Evolutionary conservation across 2,113 vertebrate species (phyloP).

Genomic region (Pluvialis apricaria): DNA sequence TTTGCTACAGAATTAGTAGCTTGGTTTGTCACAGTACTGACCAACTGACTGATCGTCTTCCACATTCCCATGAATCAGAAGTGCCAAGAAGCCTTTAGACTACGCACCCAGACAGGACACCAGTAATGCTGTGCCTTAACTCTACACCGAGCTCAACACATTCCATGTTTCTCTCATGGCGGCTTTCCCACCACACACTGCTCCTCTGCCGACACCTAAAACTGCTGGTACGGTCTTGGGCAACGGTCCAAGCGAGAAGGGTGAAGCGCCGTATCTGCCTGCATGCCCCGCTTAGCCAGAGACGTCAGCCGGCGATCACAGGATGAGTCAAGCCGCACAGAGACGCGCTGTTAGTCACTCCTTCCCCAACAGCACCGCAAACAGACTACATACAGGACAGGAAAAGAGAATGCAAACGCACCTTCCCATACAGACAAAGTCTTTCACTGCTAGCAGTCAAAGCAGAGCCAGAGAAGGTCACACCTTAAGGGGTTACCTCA

Average conservation of each 20-base stretch:
- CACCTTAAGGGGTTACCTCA: not conserved
- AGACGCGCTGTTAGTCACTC: not conserved
- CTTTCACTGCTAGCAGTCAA: not conserved
- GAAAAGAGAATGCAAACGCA: accelerated
- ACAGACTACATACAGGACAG: not conserved
- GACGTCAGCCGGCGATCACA: not conserved
- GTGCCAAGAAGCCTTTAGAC: not conserved
- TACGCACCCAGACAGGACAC: accelerated
- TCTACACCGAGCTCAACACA: not conserved
- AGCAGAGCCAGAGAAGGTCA: not conserved
- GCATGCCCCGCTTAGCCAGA: not conserved
- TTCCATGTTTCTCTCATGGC: accelerated
- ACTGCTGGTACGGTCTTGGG: not conserved
- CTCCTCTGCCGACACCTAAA: not conserved
- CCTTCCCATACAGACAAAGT: too few relatives aligned
- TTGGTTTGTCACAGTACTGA: not conserved
- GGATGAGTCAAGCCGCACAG: not conserved
- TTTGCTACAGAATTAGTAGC: not conserved
- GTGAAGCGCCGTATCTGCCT: accelerated
- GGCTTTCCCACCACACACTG: not conserved
- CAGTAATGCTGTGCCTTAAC: not conserved
- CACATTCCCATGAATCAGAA: not conserved
- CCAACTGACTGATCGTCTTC: not conserved
- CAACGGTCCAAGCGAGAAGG: accelerated
- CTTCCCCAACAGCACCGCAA: not conserved